Base-by-base conservation (phyloP, 2,113 vertebrate genomes). In the Mesoclemmys tuberculata region DNA sequence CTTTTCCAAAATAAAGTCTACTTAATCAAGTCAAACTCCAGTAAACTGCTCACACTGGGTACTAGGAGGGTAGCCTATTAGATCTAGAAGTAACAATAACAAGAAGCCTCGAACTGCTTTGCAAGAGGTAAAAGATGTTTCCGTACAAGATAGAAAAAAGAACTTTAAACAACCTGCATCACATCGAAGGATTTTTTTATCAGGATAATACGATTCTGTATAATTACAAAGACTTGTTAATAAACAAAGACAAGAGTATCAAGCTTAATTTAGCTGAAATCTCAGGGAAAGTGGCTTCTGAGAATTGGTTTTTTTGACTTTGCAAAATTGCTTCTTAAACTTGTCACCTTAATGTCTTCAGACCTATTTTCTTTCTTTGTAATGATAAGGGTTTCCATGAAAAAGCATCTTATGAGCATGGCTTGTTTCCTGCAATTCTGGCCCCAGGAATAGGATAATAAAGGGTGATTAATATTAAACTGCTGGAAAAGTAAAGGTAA, bases 171-270 rank as follows among this genome's bases (percentile, higher is more conserved):
- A n/a, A n/a, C n/a, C n/a, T n/a, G n/a, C n/a, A n/a, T n/a, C n/a
- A n/a, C n/a, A n/a, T n/a, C n/a, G n/a, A n/a, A n/a, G n/a, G n/a
- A 22, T 6, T 49, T 4, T 26, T 78, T 24, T 7, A 2, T 8
- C 61, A 77, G 1, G 2, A 35, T 2, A 75, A 4, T 0, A 0
- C 2, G 78, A 51, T 90, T 87, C 12, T 75, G 9, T 54, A 71
- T 80, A 89, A 11, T 8, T 2, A 21, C 3, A 24, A 79, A 11
- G 64, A 88, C 68, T 83, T 84, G 1, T 4, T 79, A 54, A n/a
- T 10, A 83, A 78, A 74, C 78, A 89, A 78, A 79, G 31, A 24
- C 16, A 19, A 1, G 55, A 1, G 38, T 46, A 13, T 44, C 4
- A 78, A 54, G 41, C 52, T 9, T 46, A 75, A 75, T 54, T 1